Evolutionary conservation across 92 coral and sea anemone genomes (phyloP).

Genomic region (Epizoanthus ramosus): DNA sequence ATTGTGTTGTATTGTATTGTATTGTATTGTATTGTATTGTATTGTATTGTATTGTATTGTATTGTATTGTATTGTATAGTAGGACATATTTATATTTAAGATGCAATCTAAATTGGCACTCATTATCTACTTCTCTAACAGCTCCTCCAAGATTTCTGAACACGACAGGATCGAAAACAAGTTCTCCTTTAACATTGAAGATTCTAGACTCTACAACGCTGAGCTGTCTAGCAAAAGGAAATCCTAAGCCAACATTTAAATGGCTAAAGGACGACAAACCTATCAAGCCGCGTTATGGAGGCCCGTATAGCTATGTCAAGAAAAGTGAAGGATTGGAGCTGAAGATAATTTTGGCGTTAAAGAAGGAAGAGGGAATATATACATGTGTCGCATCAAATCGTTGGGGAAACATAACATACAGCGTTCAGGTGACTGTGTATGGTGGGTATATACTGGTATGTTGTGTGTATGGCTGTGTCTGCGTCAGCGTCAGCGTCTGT

Average conservation of each 20-base stretch:
- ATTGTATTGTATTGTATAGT: too few species aligned
- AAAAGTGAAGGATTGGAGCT: constrained; percentile 9
- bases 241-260: constrained; percentile 17
- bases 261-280: constrained; percentile 29
- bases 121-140: background rate
- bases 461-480: too few species aligned
- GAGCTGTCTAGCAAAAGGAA: constrained; percentile 15
- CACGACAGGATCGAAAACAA: constrained; percentile 4
- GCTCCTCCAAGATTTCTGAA: constrained; percentile 17
- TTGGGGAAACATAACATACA: background rate
- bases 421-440: background rate
- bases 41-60: too few species aligned
- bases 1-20: too few species aligned
- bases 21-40: too few species aligned
- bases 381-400: constrained; percentile 13
- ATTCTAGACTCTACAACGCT: constrained; percentile 3
- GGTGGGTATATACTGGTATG: background rate
- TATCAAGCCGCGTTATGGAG: constrained; percentile 3
- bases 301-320: background rate
- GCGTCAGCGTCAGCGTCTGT: too few species aligned
- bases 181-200: background rate
- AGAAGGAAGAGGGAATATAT: constrained; percentile 11
- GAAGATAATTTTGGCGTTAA: background rate
- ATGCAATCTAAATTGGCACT: too few species aligned
- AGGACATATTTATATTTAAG: too few species aligned